phyloP scores from a whole-genome alignment of 2,888 invertebrate species.

The Drosophila atroscutellata region DNA sequence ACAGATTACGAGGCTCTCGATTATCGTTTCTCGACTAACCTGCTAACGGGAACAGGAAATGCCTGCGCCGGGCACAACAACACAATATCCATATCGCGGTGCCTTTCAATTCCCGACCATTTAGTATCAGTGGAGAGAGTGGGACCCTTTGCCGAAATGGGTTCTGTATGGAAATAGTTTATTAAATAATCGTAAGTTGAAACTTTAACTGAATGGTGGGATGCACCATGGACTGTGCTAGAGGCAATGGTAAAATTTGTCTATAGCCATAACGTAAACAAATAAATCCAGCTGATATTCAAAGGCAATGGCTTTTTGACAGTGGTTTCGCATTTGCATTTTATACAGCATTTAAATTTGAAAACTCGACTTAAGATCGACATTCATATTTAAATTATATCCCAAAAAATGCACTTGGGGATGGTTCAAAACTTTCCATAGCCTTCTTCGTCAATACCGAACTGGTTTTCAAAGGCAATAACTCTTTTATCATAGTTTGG shows the following conservation, averaged over 20 bases:
- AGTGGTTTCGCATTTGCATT: not conserved
- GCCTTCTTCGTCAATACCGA: not conserved
- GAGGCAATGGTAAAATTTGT: not conserved
- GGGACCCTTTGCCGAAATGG: constrained; percentile 86
- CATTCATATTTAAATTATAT: not conserved
- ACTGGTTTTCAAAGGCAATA: not conserved
- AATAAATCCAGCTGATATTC: not conserved
- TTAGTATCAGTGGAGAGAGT: constrained; percentile 87
- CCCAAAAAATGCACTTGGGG: not conserved
- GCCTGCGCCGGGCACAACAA: constrained; percentile 92
- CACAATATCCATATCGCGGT: constrained; percentile 88
- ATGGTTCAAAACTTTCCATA: not conserved
- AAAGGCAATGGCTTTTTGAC: not conserved
- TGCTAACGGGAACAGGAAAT: constrained; percentile 89
- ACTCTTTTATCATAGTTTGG: not conserved
- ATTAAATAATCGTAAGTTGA: not conserved
- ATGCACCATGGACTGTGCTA: not conserved
- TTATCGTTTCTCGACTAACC: constrained; percentile 85
- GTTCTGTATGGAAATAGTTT: constrained; percentile 51
- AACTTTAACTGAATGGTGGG: constrained; percentile 15
- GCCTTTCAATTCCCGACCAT: constrained; percentile 86
- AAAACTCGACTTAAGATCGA: not conserved
- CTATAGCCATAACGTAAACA: not conserved
- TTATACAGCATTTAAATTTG: not conserved
- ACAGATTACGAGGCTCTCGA: not conserved